A percentile compares a stretch with the other conserved stretches of the same genome.
phyloP scores from a whole-genome alignment of 2,888 invertebrate genomes.

The Teleiodes luculella region DNA sequence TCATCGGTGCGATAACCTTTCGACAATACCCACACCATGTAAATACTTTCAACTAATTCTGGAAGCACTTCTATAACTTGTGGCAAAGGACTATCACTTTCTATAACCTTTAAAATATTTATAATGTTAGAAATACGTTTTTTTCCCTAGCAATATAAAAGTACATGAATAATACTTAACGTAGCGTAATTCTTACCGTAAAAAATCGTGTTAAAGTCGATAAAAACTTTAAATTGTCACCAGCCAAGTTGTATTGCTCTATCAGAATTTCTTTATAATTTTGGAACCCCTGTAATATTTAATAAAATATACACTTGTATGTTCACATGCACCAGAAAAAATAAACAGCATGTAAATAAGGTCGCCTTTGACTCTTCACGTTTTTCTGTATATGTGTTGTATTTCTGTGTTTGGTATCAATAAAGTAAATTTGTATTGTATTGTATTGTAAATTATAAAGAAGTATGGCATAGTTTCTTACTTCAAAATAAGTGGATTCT shows the following conservation, averaged over 20 bases:
- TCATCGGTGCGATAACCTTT: constrained; percentile 90
- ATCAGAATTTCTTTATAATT: constrained; percentile 80
- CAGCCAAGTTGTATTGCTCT: constrained; percentile 83
- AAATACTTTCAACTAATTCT: constrained; percentile 88
- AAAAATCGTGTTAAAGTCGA: constrained; percentile 86
- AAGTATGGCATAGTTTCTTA: no score
- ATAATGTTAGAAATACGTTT: no score
- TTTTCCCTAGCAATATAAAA: no score
- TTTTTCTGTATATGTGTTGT: no score
- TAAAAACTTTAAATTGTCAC: constrained; percentile 88
- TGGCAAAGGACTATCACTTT: constrained; percentile 83
- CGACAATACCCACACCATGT: constrained; percentile 95
- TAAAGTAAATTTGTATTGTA: not conserved
- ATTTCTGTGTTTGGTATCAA: no score
- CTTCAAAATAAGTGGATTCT: constrained; percentile 75
- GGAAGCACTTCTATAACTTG: constrained; percentile 86
- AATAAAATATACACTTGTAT: not conserved
- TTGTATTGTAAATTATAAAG: no score
- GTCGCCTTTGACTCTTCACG: no score
- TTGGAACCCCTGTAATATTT: constrained; percentile 74
- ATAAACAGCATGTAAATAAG: no score
- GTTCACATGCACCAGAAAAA: no score
- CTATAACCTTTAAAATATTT: constrained; percentile 78
- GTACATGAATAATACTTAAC: no score
- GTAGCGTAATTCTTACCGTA: constrained; percentile 51